phyloP scores from a whole-genome alignment of 2,113 vertebrate genomes.

The Gambusia affinis region DNA sequence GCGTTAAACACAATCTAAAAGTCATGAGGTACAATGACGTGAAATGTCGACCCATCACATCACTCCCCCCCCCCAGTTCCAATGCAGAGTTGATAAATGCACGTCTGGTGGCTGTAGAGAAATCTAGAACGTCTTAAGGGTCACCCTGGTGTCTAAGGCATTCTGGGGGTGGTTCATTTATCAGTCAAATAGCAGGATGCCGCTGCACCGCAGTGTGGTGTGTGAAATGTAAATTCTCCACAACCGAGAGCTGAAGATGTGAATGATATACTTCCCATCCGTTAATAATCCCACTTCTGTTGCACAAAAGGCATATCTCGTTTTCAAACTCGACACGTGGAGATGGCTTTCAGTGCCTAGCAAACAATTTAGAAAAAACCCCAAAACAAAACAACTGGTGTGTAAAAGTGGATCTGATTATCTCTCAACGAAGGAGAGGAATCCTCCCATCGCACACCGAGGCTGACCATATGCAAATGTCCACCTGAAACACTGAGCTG shows the following conservation, averaged over 20 bases:
- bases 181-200: constrained; percentile 58
- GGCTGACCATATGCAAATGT: constrained; percentile 8
- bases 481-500: constrained; percentile 24
- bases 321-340: constrained; percentile 23
- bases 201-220: constrained; percentile 49
- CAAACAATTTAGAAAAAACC: constrained; percentile 4
- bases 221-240: constrained; percentile 59
- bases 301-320: constrained; percentile 22
- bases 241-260: constrained; percentile 5
- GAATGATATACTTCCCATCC: constrained; percentile 11
- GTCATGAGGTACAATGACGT: constrained; percentile 72
- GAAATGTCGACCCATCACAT: constrained; percentile 65
- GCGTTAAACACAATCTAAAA: constrained; percentile 43
- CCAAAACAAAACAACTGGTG: not conserved
- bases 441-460: constrained; percentile 27
- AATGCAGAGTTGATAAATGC: constrained; percentile 66
- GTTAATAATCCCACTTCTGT: constrained; percentile 15
- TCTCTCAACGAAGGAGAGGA: constrained; percentile 46
- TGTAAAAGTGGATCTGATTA: constrained; percentile 28
- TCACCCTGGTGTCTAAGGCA: constrained; percentile 69
- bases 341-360: constrained; percentile 4
- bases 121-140: constrained; percentile 44
- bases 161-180: constrained; percentile 60
- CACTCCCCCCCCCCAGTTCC: constrained; percentile 1
- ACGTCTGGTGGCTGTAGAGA: constrained; percentile 66